Percentiles rank a stretch among this genome's conserved stretches.
Conservation (phyloP, 2,113 vertebrate species). For the Sylvietta virens region DNA sequence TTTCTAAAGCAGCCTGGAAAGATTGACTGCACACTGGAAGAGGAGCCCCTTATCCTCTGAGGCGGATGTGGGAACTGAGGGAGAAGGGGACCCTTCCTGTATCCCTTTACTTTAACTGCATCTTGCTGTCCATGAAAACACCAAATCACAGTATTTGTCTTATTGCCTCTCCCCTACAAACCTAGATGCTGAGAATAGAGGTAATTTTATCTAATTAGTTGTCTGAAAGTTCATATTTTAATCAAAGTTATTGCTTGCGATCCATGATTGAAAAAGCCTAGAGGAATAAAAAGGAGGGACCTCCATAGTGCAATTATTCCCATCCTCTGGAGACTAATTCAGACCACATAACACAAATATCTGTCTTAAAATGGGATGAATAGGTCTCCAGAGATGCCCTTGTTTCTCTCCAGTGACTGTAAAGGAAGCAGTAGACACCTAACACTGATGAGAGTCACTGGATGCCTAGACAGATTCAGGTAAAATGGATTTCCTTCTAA, state of each 20-base stretch:
- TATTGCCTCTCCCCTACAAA: not conserved
- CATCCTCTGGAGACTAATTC: not conserved
- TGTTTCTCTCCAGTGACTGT: not conserved
- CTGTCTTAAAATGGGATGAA: not conserved
- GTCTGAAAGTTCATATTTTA: slow-evolving; percentile 22
- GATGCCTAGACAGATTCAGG: not conserved
- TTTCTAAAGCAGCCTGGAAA: not conserved
- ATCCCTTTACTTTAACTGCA: not conserved
- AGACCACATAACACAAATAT: slow-evolving; percentile 5
- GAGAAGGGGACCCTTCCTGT: not conserved
- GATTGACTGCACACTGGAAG: not conserved
- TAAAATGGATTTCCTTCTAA: not conserved
- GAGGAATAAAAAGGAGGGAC: not conserved
- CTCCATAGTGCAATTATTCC: not conserved
- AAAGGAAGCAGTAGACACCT: not conserved
- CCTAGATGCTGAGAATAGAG: not conserved
- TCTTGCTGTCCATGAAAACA: not conserved
- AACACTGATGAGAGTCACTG: not conserved
- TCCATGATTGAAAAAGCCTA: slow-evolving; percentile 6
- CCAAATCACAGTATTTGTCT: not conserved
- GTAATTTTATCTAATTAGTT: not conserved
- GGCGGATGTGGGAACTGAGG: not conserved
- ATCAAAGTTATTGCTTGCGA: slow-evolving; percentile 29
- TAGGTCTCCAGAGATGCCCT: not conserved
- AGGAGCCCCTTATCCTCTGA: not conserved